Base-by-base conservation (phyloP, 2,113 vertebrate genomes). In the Siniperca knerii region DNA sequence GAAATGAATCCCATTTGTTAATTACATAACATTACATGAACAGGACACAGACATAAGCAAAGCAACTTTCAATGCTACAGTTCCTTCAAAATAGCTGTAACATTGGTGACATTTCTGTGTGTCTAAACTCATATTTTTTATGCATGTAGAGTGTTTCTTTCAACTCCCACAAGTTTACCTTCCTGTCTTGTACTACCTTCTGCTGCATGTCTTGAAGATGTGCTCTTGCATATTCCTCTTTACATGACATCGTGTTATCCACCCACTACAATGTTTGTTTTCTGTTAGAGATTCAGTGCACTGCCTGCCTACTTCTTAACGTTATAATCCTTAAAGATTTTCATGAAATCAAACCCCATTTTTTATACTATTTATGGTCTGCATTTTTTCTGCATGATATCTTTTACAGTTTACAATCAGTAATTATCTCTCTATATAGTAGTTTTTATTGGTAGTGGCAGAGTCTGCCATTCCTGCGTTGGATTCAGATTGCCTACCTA, bases 211-310 rank as follows among this genome's bases (percentile, higher is more conserved):
- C 3, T 54, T 58, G 2, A 55, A 83, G 40, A 35, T 64, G 18
- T 65, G 6, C 42, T 54, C n/a, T 75, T 60, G 23, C 50, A 74
- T 9, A 44, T 71, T 79, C 25, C 16, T 55, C 23, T 44, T 69
- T 29, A 44, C 10, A 35, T 61, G 23, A 33, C 29, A 67, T 75
- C 54, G 62, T 57, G 42, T 65, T 64, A 79, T 84, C 50, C 40
- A 55, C 16, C 62, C 35, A 18, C 46, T 23, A 35, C 10, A 33
- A 4, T 33, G 60, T 33, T 55, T 48, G 44, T 48, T 72, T 72
- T 42, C 25, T 29, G 8, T 42, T 16, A 16, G 40, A 2, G 11
- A 67, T 37, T 66, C n/a, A 77, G 33, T 23, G 4, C 20, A 50
- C 12, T 48, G 23, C 48, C 40, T 57, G 6, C 8, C 55, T 12